Evolutionary conservation across 2,113 vertebrate species (phyloP).

Genomic region (Eudyptes chrysolophus): DNA sequence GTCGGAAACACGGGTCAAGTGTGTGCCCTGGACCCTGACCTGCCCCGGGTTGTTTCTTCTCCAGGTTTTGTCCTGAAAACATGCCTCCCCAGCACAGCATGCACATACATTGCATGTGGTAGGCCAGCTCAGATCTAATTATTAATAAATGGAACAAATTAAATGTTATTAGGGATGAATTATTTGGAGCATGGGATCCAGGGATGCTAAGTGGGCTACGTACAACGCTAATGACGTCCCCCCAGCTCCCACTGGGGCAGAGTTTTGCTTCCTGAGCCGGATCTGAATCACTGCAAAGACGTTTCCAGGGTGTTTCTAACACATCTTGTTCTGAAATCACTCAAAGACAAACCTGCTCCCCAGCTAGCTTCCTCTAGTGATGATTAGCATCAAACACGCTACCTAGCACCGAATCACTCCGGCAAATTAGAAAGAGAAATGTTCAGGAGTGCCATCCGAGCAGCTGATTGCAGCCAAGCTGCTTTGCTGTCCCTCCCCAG

Average conservation of each 20-base stretch:
- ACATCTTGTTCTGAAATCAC: not conserved
- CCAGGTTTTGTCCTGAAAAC: not conserved
- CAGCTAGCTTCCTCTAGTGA: not conserved
- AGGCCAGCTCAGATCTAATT: not conserved
- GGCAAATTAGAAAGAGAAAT: fast-evolving
- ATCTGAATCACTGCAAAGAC: not conserved
- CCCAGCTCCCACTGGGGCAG: not conserved
- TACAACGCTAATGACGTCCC: fast-evolving
- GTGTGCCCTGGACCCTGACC: fast-evolving
- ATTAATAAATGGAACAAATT: not conserved
- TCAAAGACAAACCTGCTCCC: not conserved
- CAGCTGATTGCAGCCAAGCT: not conserved
- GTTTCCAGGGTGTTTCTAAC: not conserved
- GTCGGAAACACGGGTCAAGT: fast-evolving
- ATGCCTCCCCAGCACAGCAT: not conserved
- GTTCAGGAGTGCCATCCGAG: not conserved
- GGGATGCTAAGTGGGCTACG: not conserved
- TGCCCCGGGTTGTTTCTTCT: not conserved
- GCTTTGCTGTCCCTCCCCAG: not conserved
- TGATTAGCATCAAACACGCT: not conserved
- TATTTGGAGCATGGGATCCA: not conserved
- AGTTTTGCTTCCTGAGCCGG: not conserved
- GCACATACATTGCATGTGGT: fast-evolving
- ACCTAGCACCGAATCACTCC: not conserved
- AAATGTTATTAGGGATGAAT: not conserved